These are phyloP conservation scores for Streblospio benedicti DNA, from an alignment of 1,140 invertebrate genomes.

Conservation along the genomic window DNA sequence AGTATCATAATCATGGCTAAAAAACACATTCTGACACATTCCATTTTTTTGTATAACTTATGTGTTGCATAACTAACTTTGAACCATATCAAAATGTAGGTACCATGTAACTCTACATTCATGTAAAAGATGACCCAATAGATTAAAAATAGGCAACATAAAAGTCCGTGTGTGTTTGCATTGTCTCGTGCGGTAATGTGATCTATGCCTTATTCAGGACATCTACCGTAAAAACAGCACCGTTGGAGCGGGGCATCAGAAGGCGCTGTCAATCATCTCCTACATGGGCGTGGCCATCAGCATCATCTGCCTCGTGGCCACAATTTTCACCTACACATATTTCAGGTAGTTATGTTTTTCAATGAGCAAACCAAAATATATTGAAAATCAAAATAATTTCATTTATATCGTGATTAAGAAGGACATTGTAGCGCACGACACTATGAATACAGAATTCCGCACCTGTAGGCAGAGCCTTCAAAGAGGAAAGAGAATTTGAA, in stretches of 20 bases:
- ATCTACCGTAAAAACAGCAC: slow-evolving; percentile 23
- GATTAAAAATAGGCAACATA: neutral
- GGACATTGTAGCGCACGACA: too few relatives aligned
- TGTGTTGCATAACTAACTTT: neutral
- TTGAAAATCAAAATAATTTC: too few relatives aligned
- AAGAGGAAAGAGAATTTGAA: too few relatives aligned
- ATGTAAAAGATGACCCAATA: neutral
- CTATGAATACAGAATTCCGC: too few relatives aligned
- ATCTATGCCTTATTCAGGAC: slow-evolving; percentile 26
- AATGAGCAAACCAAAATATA: too few relatives aligned
- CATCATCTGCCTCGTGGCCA: slow-evolving; percentile 45
- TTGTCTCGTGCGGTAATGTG: neutral
- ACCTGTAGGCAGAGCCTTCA: too few relatives aligned
- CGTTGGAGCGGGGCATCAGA: slow-evolving; percentile 27
- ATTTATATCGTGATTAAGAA: too few relatives aligned
- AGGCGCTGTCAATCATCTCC: slow-evolving; percentile 48
- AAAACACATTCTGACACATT: too few relatives aligned
- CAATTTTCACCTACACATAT: slow-evolving; percentile 49
- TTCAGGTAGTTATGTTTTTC: too few relatives aligned
- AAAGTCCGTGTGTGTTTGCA: too few relatives aligned
- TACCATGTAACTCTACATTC: neutral
- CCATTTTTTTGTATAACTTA: neutral
- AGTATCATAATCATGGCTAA: too few relatives aligned
- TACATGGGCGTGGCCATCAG: slow-evolving; percentile 50
- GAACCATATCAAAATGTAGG: neutral